phyloP scores from a whole-genome alignment of 2,888 invertebrate genomes.

The Macrosoma leucophasiata region DNA sequence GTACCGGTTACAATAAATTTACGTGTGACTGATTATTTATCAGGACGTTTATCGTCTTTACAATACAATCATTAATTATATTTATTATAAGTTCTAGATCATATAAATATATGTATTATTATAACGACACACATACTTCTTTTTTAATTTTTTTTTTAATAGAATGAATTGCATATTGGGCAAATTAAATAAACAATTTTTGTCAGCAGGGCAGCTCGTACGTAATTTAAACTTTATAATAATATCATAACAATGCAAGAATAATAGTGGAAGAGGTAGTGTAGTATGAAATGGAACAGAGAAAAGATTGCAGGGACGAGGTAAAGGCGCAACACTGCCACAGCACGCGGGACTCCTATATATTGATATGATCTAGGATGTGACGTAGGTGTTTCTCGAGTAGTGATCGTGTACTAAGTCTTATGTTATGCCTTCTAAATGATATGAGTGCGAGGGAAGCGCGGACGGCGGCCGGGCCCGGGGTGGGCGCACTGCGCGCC shows the following conservation, averaged over 20 bases:
- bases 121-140: slow-evolving; percentile 23
- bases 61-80: slow-evolving; percentile 41
- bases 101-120: slow-evolving; percentile 67
- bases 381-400: slow-evolving; percentile 73
- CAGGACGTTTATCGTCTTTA: slow-evolving; percentile 34
- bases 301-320: slow-evolving; percentile 41
- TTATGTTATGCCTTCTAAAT: slow-evolving; percentile 70
- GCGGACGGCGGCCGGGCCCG: slow-evolving; percentile 20
- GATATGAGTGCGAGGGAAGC: slow-evolving; percentile 29
- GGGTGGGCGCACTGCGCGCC: slow-evolving; percentile 19
- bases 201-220: slow-evolving; percentile 49
- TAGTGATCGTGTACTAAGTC: slow-evolving; percentile 72
- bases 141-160: slow-evolving; percentile 13
- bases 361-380: slow-evolving; percentile 76
- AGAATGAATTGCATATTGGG: too few species aligned
- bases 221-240: slow-evolving; percentile 57
- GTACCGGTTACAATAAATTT: slow-evolving; percentile 34
- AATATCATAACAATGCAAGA: slow-evolving; percentile 59
- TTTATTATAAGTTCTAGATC: slow-evolving; percentile 71
- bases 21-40: slow-evolving; percentile 30
- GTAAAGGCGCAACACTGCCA: slow-evolving; percentile 50
- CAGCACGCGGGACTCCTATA: slow-evolving; percentile 55
- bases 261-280: slow-evolving; percentile 70
- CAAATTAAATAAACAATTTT: too few species aligned
- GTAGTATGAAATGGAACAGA: slow-evolving; percentile 57